phyloP scores from a whole-genome alignment of 2,113 vertebrate genomes.

The Plecturocebus donacophilus region DNA sequence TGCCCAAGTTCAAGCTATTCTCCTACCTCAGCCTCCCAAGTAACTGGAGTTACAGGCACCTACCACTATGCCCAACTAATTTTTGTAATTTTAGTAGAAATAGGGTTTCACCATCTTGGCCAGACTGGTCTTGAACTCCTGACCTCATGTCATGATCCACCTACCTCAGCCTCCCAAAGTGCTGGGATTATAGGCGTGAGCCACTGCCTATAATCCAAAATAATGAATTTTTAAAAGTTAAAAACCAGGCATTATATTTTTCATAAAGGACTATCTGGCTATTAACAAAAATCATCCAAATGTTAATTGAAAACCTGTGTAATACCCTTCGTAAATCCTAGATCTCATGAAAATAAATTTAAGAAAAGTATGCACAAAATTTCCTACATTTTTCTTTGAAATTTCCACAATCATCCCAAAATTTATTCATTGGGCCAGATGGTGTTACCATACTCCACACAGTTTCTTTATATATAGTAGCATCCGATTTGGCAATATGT shows the following conservation, averaged over 20 bases:
- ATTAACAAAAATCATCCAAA: not conserved
- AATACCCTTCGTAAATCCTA: not conserved
- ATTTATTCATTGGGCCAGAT: not conserved
- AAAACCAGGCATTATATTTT: not conserved
- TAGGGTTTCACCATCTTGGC: too few relatives aligned
- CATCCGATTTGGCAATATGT: not conserved
- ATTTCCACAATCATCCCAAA: conserved; percentile 17
- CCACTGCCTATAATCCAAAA: not conserved
- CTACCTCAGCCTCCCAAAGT: too few relatives aligned
- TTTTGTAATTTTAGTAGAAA: too few relatives aligned
- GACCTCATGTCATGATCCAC: too few relatives aligned
- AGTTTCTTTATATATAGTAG: not conserved
- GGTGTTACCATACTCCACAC: not conserved
- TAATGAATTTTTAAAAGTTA: not conserved
- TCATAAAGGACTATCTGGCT: not conserved
- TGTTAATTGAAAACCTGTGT: not conserved
- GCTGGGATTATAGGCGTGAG: too few relatives aligned
- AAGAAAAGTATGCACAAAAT: not conserved
- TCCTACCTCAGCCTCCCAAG: too few relatives aligned
- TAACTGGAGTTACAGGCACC: too few relatives aligned
- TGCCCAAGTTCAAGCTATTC: too few relatives aligned
- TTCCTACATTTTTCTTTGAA: conserved; percentile 27
- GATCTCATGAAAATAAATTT: not conserved
- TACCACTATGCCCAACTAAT: too few relatives aligned
- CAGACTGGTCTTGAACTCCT: too few relatives aligned